Conservation (phyloP, 2,888 invertebrate species). For the Synanthedon formicaeformis region DNA sequence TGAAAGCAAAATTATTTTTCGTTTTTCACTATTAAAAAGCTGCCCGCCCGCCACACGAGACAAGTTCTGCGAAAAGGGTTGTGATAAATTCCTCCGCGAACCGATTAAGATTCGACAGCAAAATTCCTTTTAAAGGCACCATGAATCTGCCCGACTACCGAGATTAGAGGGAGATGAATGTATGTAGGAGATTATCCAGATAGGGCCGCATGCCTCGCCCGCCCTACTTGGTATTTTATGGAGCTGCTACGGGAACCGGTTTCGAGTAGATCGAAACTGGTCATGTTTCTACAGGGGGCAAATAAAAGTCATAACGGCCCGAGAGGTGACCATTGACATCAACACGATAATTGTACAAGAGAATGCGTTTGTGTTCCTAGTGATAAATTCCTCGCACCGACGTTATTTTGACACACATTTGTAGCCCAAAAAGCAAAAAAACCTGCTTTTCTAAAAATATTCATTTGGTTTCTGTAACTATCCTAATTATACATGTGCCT, state of each 20-base stretch:
- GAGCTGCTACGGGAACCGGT: conserved; percentile 34
- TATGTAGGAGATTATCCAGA: conserved; percentile 44
- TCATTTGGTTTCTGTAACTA: no score
- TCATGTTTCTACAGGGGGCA: conserved; percentile 34
- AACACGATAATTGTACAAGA: conserved; percentile 35
- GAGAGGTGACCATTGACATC: conserved; percentile 24
- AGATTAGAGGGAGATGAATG: conserved; percentile 53
- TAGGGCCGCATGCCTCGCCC: conserved; percentile 30
- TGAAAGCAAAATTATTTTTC: no score
- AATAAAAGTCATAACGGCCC: conserved; percentile 56
- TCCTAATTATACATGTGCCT: no score
- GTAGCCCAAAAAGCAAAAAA: no score
- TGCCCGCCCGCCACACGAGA: conserved; percentile 1
- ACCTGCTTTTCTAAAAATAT: no score
- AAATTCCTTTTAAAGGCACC: conserved; percentile 48
- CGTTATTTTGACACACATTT: background rate
- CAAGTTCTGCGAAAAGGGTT: conserved; percentile 38
- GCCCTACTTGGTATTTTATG: conserved; percentile 35
- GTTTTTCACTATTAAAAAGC: no score
- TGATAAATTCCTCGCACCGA: conserved; percentile 12
- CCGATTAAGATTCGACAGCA: conserved; percentile 50
- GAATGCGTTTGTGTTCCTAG: conserved; percentile 40
- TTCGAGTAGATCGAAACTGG: conserved; percentile 5
- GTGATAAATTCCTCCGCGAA: conserved; percentile 55
- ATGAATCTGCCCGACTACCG: conserved; percentile 48